Conservation (phyloP, 2,888 invertebrate genomes). For the Pristionchus fissidentatus region DNA sequence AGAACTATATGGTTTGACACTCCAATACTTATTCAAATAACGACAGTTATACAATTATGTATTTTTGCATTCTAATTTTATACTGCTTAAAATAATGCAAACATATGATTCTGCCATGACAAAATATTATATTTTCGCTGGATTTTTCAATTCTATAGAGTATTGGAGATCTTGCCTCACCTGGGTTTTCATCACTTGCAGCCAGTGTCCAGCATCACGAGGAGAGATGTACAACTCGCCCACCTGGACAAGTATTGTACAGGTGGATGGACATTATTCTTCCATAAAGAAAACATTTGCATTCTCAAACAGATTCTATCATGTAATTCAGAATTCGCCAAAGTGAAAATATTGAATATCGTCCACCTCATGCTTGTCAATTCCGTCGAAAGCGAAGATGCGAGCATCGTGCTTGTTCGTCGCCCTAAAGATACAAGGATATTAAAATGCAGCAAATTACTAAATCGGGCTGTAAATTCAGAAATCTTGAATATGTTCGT, state of each 20-base stretch:
- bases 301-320: neutral
- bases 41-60: no score
- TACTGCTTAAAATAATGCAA: no score
- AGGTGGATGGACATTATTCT: no score
- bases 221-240: constrained; percentile 73
- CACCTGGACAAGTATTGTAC: constrained; percentile 54
- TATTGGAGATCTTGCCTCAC: constrained; percentile 49
- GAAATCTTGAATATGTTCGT: neutral
- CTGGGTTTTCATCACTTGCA: constrained; percentile 71
- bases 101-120: no score
- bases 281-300: neutral
- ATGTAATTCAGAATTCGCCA: neutral
- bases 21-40: no score
- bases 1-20: neutral
- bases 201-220: constrained; percentile 68
- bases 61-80: no score
- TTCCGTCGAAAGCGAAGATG: constrained; percentile 64
- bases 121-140: no score
- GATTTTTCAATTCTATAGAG: no score
- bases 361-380: constrained; percentile 64
- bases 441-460: neutral
- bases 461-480: neutral
- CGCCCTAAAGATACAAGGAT: constrained; percentile 56
- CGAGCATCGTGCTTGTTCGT: constrained; percentile 67
- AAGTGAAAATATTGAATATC: neutral